Base-by-base conservation (phyloP, 2,113 vertebrate species). In the Apistogramma diplotaenia region DNA sequence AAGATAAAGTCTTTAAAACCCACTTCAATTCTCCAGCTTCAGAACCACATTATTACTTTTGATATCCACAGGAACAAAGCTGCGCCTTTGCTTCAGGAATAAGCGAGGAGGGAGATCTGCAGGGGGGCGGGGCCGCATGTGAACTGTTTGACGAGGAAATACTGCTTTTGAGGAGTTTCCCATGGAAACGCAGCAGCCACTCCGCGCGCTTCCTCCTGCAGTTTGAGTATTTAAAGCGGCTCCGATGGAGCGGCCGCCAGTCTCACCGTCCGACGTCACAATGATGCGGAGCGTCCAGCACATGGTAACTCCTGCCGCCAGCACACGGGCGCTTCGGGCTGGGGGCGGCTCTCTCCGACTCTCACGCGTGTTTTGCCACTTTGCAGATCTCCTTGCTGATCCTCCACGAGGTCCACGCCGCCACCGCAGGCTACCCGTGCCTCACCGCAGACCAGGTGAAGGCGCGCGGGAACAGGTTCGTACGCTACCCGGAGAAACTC, bases 161-260 rank as follows among this genome's bases (percentile, higher is more conserved):
- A 1, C 10, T 65, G 59, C 21, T 21, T 0, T 35, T 13, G 58
- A 60, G 31, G 31, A 37, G 19, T 21, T 61, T 19, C 0, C 19
- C 59, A 21, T 61, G 59, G 59, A 19, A 61, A 61, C 59, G 3
- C 19, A 31, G 10, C 18, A 33, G 25, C 1, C 7, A 4, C 25
- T 18, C 16, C 6, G 16, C 8, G 10, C 0, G 1, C 0, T 43
- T 15, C 37, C 40, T 43, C 40, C 4, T 5, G 4, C 5, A 15
- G 12, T 13, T 5, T 43, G 11, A 15, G 13, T 65, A 43, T 65
- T 65, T 65, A 65, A 65, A 43, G 37, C 21, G 6, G 61, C 21
- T 65, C 16, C 61, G 10, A 65, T 65, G 61, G 61, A 43, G 61
- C 21, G 15, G 0, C 21, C 61, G 61, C 61, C 37, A 65, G 37